Evolutionary conservation across 23 tunicate species (phyloP), one percentile per base, ranked within the genome.

Genomic region (Styela clava): DNA sequence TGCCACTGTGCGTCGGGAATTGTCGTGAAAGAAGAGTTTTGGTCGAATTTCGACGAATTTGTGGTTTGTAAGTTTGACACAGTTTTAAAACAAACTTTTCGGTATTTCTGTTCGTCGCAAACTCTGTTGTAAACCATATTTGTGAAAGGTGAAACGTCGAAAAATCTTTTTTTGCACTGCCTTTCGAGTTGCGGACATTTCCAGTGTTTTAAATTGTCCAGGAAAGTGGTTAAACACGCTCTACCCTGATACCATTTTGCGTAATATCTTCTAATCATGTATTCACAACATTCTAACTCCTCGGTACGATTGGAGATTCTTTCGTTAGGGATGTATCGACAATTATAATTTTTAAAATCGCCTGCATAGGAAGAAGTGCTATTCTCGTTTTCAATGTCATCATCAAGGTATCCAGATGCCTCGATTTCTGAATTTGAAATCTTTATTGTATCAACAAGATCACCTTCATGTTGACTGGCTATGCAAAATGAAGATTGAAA

Each of bases 161-260:
- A 83, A 19, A 31, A 61, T 30, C 84, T 61, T n/a, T 72, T 23
- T 20, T 29, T 21, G 76, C 94, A 88, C 62, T 78, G 56, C 32
- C 62, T 74, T 69, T 52, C 63, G 21, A 83, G 78, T 65, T 83
- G 87, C 2, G 87, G 83, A 79, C 94, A 88, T 2, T 79, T 70
- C 94, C 94, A 88, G 12, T 2, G 61, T 22, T 34, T 44, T 56
- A 88, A 24, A 2, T 52, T 65, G 3, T 32, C 79, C 85, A 82
- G 16, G 1, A 74, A 74, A 52, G 79, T 1, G 1, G 79, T 74
- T 29, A 74, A 56, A 35, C 33, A 74, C 33, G 31, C 79, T 29
- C 61, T 33, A 0, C 79, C 79, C 56, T 30, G 16, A 21, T 26
- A 74, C 79, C 79, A 74, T 33, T 56, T 23, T 0, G 23, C 19